A percentile compares a stretch with the other conserved stretches of the same genome.
These are phyloP conservation scores for Drosophila infuscata DNA, from an alignment of 2,888 invertebrate species.

Conservation along the genomic window DNA sequence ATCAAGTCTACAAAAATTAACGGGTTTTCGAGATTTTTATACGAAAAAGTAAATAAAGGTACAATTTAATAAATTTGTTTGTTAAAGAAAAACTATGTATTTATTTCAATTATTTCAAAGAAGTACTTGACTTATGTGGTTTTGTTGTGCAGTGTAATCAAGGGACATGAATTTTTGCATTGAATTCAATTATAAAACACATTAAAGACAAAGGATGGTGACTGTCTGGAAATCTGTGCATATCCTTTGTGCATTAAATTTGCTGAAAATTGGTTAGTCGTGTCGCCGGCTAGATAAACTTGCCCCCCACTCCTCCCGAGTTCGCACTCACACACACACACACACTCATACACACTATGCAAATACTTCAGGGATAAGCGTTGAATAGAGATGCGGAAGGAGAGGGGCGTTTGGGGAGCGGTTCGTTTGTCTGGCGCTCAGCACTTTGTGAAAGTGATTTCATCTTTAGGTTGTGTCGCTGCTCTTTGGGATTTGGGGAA, in stretches of 20 bases:
- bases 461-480: slow-evolving; percentile 34
- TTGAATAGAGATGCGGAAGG: slow-evolving; percentile 35
- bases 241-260: slow-evolving; percentile 76
- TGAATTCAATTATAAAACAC: slow-evolving; percentile 76
- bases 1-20: background rate
- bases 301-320: slow-evolving; percentile 19
- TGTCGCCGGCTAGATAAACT: slow-evolving; percentile 77
- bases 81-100: background rate
- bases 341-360: slow-evolving; percentile 24
- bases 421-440: slow-evolving; percentile 38
- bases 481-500: slow-evolving; percentile 66
- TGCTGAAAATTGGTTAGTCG: slow-evolving; percentile 81
- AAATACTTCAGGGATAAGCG: slow-evolving; percentile 57
- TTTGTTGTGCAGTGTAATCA: slow-evolving; percentile 50
- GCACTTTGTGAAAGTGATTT: slow-evolving; percentile 78
- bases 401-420: background rate
- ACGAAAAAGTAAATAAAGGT: no score
- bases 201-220: slow-evolving; percentile 55
- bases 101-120: background rate
- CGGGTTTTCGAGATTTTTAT: no score
- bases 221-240: slow-evolving; percentile 62
- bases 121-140: background rate
- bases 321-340: background rate
- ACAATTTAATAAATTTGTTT: no score
- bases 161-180: slow-evolving; percentile 61